Base-by-base conservation (phyloP, 2,797 vertebrate genomes). In the Lates japonicus region DNA sequence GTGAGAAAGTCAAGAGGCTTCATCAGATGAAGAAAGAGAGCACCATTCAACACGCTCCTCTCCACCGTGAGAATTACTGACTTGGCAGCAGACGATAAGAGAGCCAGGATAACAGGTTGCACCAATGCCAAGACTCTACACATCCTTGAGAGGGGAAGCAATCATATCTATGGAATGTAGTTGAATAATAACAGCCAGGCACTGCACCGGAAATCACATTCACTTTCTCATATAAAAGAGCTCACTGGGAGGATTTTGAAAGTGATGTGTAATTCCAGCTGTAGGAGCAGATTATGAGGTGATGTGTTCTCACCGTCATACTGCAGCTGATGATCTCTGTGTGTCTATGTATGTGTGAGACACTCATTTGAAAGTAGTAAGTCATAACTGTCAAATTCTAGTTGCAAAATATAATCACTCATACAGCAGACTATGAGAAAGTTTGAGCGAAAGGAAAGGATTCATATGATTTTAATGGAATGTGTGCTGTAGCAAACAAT, bases 81-180 rank as follows among this genome's bases (percentile, higher is more conserved):
- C 37, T 57, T 58, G 57, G 64, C 76, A 57, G 14, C 41, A 69
- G 67, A 65, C 8, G 59, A 75, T 77, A 49, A 79, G 70, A 60
- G 66, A 70, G 54, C 39, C 9, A 20, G 67, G 63, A 73, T 61
- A 57, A 75, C 85, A 70, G 77, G 70, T 74, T 80, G 78, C 46
- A 54, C 10, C 1, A 39, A 54, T 3, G 20, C 42, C 0, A 7
- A 66, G 61, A 20, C 60, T 58, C 48, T 37, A 16, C 49, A 31
- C 17, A 7, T 55, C 57, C 37, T 75, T 0, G 5, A 76, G 79
- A 74, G 13, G 22, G 60, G 60, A 75, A 65, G 81, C 61, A 79
- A 70, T 84, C 72, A 67, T 54, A 73, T 80, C 60, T 59, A 48
- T 57, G 59, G 31, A 70, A 62, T 7, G 54, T 44, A 52, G 48